Conservation (phyloP, 2,113 vertebrate species). For the Larimichthys crocea region DNA sequence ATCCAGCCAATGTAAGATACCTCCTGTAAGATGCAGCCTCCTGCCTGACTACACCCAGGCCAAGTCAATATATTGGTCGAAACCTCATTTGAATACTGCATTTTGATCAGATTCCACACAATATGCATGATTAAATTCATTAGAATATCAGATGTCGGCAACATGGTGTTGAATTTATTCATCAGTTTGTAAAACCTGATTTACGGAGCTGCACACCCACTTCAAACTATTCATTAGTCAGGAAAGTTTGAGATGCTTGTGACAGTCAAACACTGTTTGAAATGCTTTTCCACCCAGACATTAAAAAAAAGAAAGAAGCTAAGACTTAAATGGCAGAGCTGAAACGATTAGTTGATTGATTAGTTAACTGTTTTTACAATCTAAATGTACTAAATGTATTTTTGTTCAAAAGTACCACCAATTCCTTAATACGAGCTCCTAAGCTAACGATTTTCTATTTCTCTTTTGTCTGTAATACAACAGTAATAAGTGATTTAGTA, state of each 20-base stretch:
- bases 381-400: background rate
- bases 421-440: background rate
- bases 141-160: conserved; percentile 36
- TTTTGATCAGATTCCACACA: conserved; percentile 33
- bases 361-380: background rate
- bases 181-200: background rate
- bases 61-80: conserved; percentile 48
- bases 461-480: background rate
- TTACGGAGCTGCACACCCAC: background rate
- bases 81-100: conserved; percentile 41
- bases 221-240: background rate
- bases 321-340: background rate
- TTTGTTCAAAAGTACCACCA: background rate
- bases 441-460: background rate
- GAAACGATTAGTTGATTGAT: background rate
- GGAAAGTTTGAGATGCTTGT: background rate
- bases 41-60: conserved; percentile 36
- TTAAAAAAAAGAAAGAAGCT: background rate
- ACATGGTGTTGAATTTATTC: conserved; percentile 9
- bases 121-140: conserved; percentile 29
- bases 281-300: background rate
- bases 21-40: conserved; percentile 24
- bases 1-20: conserved; percentile 26
- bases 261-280: background rate
- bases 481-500: background rate